phyloP scores from a whole-genome alignment of 2,797 vertebrate species.

The Mormyrops boulengeri region DNA sequence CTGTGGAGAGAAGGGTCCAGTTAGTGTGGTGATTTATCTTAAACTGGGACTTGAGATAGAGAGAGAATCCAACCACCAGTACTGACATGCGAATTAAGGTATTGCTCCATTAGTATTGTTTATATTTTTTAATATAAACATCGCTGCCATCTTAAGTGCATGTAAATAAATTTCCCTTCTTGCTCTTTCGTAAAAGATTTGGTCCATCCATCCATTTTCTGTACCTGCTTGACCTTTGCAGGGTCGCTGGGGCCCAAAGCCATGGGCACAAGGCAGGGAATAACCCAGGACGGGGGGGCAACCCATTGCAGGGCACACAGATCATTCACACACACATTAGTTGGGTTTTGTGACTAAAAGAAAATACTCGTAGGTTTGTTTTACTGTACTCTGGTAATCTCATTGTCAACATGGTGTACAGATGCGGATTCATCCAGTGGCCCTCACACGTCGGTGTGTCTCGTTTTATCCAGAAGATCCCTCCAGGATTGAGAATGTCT shows the following conservation, averaged over 20 bases:
- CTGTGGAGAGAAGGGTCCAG: neutral
- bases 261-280: neutral
- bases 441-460: neutral
- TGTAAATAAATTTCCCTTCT: neutral
- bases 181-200: neutral
- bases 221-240: neutral
- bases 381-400: neutral
- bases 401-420: neutral
- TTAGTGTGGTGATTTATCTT: neutral
- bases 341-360: neutral
- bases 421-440: neutral
- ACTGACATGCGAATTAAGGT: neutral
- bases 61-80: neutral
- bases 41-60: neutral
- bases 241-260: neutral
- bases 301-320: neutral
- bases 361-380: neutral
- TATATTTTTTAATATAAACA: neutral
- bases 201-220: neutral
- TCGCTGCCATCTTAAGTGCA: neutral
- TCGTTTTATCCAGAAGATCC: neutral
- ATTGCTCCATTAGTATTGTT: neutral
- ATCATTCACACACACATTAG: neutral
- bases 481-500: neutral
- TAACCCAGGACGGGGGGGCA: neutral